Evolutionary conservation across 1,140 invertebrate species (phyloP), one percentile per base, ranked within the genome.

Genomic region (Ceratosolen solmsi): DNA sequence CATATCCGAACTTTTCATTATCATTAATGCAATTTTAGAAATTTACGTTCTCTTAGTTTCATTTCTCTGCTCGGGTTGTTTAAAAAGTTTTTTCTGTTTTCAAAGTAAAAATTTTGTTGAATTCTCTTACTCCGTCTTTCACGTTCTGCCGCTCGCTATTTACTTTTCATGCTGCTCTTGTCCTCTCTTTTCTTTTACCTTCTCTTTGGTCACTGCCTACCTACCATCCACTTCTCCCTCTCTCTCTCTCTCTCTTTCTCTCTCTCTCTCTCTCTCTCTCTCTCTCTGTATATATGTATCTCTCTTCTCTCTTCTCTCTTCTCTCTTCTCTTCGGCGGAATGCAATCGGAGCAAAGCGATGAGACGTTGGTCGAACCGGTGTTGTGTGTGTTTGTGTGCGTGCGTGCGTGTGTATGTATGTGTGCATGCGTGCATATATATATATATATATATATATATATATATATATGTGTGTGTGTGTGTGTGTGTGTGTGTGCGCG

Each of bases 291-390:
- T n/a, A n/a, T n/a, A n/a, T n/a, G n/a, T n/a, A n/a, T 71, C 65
- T 41, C 58, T 51, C n/a, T 30, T 36, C 76, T 27, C 9, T 36
- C 38, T 51, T 65, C 58, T 41, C 33, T 60, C 74, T 13, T 15
- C 20, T 85, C 79, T 86, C 81, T 70, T 79, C 74, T 78, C 82
- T 84, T 73, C 68, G 75, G 58, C 82, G 87, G 86, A 89, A 89
- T 89, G 87, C 87, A 89, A 89, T 87, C 85, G 85, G 87, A 89
- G 86, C 87, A 89, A 86, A 85, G 85, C 83, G 84, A 87, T 58
- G 54, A 27, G 33, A 60, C 79, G 71, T 74, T 46, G 71, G 72
- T 46, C 73, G 63, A 81, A 76, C 46, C 73, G 25, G 73, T 76
- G 72, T 58, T 65, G 72, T 74, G 27, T 73, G 20, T 5, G 33